These are phyloP conservation scores for Sciurus carolinensis DNA, from an alignment of 2,797 vertebrate genomes.

Conservation along the genomic window DNA sequence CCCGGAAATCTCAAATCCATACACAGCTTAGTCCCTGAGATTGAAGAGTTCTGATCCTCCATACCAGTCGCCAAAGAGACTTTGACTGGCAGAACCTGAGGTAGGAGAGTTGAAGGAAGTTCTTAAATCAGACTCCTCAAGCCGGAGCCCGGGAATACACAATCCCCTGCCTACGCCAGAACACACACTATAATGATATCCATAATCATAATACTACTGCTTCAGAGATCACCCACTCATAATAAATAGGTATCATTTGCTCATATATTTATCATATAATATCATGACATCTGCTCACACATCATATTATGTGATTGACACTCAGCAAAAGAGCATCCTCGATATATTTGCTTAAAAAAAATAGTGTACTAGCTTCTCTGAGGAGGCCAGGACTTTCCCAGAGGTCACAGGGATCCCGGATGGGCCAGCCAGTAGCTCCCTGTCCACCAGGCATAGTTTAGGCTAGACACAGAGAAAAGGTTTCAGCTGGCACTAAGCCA, in stretches of 20 bases:
- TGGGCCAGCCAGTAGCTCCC: accelerated
- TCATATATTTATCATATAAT: constrained; percentile 85
- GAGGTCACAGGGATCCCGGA: not conserved
- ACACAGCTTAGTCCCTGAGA: constrained; percentile 13
- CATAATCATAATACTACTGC: constrained; percentile 77
- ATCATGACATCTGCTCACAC: constrained; percentile 81
- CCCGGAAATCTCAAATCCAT: constrained; percentile 62
- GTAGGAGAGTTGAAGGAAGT: constrained; percentile 75
- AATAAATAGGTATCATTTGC: constrained; percentile 84
- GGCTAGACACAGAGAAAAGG: not conserved
- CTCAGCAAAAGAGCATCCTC: constrained; percentile 41
- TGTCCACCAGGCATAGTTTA: accelerated
- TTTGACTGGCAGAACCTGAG: constrained; percentile 79
- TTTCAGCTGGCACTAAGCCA: accelerated
- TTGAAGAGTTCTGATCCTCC: not conserved
- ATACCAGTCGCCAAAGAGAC: constrained; percentile 11
- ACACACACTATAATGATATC: constrained; percentile 80
- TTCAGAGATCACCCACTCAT: constrained; percentile 74
- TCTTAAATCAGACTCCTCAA: constrained; percentile 82
- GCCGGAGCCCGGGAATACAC: constrained; percentile 58
- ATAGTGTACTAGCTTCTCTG: not conserved
- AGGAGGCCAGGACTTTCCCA: not conserved
- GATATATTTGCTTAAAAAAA: constrained; percentile 52
- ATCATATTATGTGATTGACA: constrained; percentile 77
- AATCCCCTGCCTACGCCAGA: constrained; percentile 41